Percentiles rank a stretch among this genome's conserved stretches.
phyloP scores from a whole-genome alignment of 2,888 invertebrate genomes.

The Perizoma affinitatum region DNA sequence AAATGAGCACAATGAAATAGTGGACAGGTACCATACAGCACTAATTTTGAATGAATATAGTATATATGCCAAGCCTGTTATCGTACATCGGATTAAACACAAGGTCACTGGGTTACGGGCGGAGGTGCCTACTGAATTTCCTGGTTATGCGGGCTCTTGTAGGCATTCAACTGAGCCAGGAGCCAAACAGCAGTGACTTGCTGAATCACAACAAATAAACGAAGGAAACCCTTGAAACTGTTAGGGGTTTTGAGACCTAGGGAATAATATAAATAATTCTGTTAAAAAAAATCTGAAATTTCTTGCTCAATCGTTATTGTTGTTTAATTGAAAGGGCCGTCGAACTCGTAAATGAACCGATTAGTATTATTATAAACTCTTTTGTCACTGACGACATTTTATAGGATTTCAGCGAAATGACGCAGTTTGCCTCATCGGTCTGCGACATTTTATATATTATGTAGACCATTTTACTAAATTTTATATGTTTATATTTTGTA shows the following conservation, averaged over 20 bases:
- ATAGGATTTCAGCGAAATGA: conserved; percentile 9
- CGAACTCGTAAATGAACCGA: conserved; percentile 19
- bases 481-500: conserved; percentile 10
- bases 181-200: background rate
- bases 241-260: too few relatives aligned
- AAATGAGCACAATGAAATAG: background rate
- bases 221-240: too few relatives aligned
- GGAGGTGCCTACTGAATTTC: conserved; percentile 12
- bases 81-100: conserved; percentile 59
- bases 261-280: too few relatives aligned
- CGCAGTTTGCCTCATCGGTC: conserved; percentile 15
- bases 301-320: conserved; percentile 8
- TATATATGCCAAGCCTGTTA: conserved; percentile 41
- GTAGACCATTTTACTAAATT: background rate
- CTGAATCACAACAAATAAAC: background rate
- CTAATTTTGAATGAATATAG: conserved; percentile 14
- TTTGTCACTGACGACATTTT: conserved; percentile 10
- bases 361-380: conserved; percentile 11
- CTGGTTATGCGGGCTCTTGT: conserved; percentile 1
- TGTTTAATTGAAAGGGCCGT: conserved; percentile 16
- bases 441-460: conserved; percentile 8
- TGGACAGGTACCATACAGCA: background rate
- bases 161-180: background rate
- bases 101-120: conserved; percentile 66
- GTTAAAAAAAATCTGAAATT: background rate